These are phyloP conservation scores for Helicoverpa zea DNA, from an alignment of 1,140 invertebrate genomes.

Conservation along the genomic window DNA sequence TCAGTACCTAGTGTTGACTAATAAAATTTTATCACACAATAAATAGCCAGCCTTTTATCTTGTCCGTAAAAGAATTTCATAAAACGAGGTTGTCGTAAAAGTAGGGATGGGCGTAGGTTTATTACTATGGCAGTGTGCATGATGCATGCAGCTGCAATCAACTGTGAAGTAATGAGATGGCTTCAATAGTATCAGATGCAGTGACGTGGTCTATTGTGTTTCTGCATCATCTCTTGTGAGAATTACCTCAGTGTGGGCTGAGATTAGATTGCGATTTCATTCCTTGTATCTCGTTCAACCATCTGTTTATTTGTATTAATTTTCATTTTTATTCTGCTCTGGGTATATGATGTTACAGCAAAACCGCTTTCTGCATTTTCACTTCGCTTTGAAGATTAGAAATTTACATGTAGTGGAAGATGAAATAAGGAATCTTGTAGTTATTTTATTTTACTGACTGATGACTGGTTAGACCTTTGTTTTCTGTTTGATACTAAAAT, in stretches of 20 bases:
- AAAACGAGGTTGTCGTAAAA: conserved; percentile 52
- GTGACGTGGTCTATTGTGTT: conserved; percentile 38
- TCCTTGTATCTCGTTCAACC: background rate
- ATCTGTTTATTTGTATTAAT: conserved; percentile 19
- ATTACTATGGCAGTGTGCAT: conserved; percentile 69
- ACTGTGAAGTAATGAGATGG: conserved; percentile 73
- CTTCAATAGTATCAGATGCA: conserved; percentile 63
- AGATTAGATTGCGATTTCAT: conserved; percentile 17
- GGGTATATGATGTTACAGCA: background rate
- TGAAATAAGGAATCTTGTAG: background rate
- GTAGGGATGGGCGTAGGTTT: conserved; percentile 57
- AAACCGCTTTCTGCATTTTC: conserved; percentile 14
- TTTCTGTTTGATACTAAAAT: background rate
- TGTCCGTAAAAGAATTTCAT: conserved; percentile 41
- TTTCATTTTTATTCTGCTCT: conserved; percentile 20
- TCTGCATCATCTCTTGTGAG: conserved; percentile 12
- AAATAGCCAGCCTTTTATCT: conserved; percentile 40
- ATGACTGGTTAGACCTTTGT: background rate
- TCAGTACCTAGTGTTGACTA: conserved; percentile 2
- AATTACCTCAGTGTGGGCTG: conserved; percentile 2
- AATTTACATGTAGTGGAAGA: conserved; percentile 1
- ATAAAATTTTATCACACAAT: conserved; percentile 47
- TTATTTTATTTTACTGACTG: background rate
- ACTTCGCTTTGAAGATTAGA: background rate
- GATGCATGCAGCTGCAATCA: conserved; percentile 74